A percentile compares a stretch with the other conserved stretches of the same genome.
Evolutionary conservation across 37 sponge, comb jelly and placozoan species (phyloP).

Genomic region (Beroe ovata): DNA sequence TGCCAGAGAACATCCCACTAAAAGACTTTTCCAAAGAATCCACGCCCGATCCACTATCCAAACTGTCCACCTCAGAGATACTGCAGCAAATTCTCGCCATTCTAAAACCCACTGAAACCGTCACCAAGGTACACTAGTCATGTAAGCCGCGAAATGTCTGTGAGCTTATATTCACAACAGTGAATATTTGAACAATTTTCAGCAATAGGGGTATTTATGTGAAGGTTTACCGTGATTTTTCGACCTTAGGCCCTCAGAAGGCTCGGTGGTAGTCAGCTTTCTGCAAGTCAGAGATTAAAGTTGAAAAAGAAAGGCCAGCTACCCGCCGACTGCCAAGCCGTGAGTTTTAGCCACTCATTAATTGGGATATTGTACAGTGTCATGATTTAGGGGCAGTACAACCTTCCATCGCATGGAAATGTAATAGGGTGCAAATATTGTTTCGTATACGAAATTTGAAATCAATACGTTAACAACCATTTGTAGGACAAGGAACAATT

Average conservation of each 20-base stretch:
- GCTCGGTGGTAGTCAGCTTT: constrained; percentile 27
- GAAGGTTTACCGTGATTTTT: too few species aligned
- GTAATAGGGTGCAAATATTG: too few species aligned
- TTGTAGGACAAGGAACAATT: constrained; percentile 14
- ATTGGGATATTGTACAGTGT: too few species aligned
- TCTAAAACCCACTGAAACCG: constrained; percentile 23
- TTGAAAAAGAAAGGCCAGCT: constrained; percentile 61
- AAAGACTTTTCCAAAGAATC: constrained; percentile 2
- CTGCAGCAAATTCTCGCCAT: not conserved
- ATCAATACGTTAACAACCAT: too few species aligned
- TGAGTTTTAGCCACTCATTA: too few species aligned
- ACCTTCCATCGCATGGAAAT: too few species aligned
- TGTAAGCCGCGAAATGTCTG: too few species aligned
- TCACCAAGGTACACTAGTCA: constrained; percentile 17
- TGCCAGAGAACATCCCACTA: not conserved
- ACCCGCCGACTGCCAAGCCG: not conserved
- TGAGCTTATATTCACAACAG: too few species aligned
- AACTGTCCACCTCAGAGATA: constrained; percentile 5
- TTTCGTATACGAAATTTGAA: too few species aligned
- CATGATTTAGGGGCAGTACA: too few species aligned
- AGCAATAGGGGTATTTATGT: too few species aligned
- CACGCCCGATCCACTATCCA: constrained; percentile 39
- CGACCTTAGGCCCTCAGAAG: constrained; percentile 7
- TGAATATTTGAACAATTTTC: too few species aligned
- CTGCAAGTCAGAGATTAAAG: constrained; percentile 62